Base-by-base conservation (phyloP, 2,113 vertebrate genomes). In the Epinephelus moara region DNA sequence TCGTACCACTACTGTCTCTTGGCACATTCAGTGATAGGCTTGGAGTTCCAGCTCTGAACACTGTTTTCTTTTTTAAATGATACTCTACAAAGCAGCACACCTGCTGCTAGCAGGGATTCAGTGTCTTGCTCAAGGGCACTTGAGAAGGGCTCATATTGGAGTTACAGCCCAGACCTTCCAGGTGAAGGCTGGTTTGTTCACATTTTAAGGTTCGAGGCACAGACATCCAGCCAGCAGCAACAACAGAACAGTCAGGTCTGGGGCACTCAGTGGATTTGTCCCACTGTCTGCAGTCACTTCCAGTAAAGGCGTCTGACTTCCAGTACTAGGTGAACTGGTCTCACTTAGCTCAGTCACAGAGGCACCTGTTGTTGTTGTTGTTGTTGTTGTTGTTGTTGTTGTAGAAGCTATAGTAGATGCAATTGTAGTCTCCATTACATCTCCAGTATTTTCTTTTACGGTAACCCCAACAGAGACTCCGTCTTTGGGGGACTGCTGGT, bases 401-500 rank as follows among this genome's bases (percentile, higher is more conserved):
- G 80, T 84, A 12, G 85, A 57, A 12, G 75, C 18, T 19, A 9
- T 33, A 1, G 59, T 81, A 4, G 85, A 59, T 13, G 75, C 14
- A 15, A 47, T 45, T 8, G 84, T 86, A 25, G 88, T 81, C 30
- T 42, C 66, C 64, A 23, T 6, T 11, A 25, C 37, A 33, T 68
- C 78, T 23, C 30, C 74, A 53, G 64, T 2, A 3, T 61, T 81
- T 81, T 61, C 75, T 47, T 76, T 42, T 45, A n/a, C 27, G 52
- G 40, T 56, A 25, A 50, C 82, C 47, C 60, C 79, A 21, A 72
- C 68, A 50, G 94, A 78, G 0, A 60, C 86, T 42, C 93, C 91
- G 0, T 89, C 92, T 74, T 89, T 84, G 27, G 88, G 89, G 21
- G 92, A 80, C 88, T 93, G 92, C 81, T 91, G 90, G 75, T 95